phyloP scores from a whole-genome alignment of 2,888 invertebrate species.

The Noctua comes region DNA sequence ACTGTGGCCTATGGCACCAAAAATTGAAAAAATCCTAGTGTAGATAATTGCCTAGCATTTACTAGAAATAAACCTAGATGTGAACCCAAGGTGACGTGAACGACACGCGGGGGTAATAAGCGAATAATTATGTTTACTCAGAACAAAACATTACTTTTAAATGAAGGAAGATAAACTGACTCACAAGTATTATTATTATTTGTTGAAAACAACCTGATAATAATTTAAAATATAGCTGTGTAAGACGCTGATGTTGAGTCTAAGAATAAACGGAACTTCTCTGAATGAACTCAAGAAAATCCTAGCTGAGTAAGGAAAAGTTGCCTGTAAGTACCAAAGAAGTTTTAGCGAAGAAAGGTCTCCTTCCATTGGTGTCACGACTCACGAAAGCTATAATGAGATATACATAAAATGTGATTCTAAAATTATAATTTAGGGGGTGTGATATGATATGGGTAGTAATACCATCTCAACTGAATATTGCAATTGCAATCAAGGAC shows the following conservation, averaged over 20 bases:
- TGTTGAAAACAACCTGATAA: slow-evolving; percentile 20
- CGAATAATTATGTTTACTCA: slow-evolving; percentile 58
- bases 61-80: slow-evolving; percentile 54
- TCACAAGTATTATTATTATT: slow-evolving; percentile 28
- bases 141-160: slow-evolving; percentile 57
- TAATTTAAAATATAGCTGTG: neutral
- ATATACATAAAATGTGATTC: neutral
- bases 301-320: neutral
- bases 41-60: slow-evolving; percentile 20
- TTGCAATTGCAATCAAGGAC: neutral
- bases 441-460: neutral
- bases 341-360: slow-evolving; percentile 7
- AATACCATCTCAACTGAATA: neutral
- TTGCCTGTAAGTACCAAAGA: neutral
- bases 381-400: neutral
- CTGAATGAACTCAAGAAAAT: slow-evolving; percentile 3
- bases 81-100: slow-evolving; percentile 59
- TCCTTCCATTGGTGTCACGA: neutral
- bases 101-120: slow-evolving; percentile 55
- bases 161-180: slow-evolving; percentile 49
- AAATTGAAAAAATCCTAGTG: slow-evolving; percentile 2
- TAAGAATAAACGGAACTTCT: slow-evolving; percentile 9
- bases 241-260: neutral
- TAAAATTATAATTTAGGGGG: neutral
- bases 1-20: no score